phyloP scores from a whole-genome alignment of 2,113 vertebrate species.

The Clupea harengus region DNA sequence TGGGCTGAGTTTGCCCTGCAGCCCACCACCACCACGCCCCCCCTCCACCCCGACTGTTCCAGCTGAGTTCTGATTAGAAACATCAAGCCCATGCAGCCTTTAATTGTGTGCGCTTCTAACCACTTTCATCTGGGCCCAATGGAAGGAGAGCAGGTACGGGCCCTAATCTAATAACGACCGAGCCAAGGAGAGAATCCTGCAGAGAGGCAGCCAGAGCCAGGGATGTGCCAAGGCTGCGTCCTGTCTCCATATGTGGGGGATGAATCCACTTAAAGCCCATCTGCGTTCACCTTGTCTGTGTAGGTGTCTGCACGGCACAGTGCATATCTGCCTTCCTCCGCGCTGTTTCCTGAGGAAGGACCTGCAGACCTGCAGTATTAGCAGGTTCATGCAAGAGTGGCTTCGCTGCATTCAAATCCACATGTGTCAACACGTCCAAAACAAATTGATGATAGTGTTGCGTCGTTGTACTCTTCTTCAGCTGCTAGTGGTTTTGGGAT shows the following conservation, averaged over 20 bases:
- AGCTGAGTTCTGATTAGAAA: slow-evolving; percentile 68
- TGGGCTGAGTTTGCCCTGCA: not conserved
- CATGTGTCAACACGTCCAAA: not conserved
- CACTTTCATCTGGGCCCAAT: slow-evolving; percentile 68
- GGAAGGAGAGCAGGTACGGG: slow-evolving; percentile 65
- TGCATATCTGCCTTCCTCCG: not conserved
- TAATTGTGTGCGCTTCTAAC: slow-evolving; percentile 65
- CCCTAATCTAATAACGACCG: slow-evolving; percentile 61
- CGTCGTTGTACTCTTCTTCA: not conserved
- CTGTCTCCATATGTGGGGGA: slow-evolving; percentile 32
- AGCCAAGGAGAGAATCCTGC: not conserved
- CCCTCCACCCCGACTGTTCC: slow-evolving; percentile 60
- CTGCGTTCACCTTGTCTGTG: slow-evolving; percentile 18
- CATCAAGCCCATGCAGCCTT: slow-evolving; percentile 60
- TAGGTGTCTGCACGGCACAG: slow-evolving; percentile 24
- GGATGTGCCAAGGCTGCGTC: slow-evolving; percentile 49
- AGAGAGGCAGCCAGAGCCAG: slow-evolving; percentile 46
- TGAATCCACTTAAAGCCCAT: slow-evolving; percentile 40
- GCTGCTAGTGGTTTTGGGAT: not conserved
- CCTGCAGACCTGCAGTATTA: not conserved
- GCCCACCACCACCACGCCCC: not conserved
- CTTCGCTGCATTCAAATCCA: slow-evolving; percentile 20
- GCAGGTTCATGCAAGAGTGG: slow-evolving; percentile 3
- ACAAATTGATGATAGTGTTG: not conserved
- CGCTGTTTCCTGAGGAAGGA: not conserved